These are phyloP conservation scores for Erythrocercus mccallii DNA, from an alignment of 2,113 vertebrate species.

Conservation along the genomic window DNA sequence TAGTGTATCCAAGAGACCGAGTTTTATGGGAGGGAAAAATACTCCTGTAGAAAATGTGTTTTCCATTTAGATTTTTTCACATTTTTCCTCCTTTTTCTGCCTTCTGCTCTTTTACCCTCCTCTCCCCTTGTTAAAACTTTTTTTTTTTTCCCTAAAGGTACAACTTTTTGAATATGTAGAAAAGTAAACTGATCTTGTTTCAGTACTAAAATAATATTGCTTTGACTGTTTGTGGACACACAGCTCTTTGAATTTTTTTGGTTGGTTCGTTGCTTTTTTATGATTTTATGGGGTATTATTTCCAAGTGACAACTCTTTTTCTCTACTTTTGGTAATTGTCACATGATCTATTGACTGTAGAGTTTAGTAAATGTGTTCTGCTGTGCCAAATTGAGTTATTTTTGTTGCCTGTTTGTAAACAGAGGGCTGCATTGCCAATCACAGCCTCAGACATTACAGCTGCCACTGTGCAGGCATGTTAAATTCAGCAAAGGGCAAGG, in stretches of 20 bases:
- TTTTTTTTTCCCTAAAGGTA: background rate
- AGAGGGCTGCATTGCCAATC: background rate
- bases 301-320: background rate
- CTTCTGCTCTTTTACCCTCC: background rate
- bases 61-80: background rate
- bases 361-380: background rate
- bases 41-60: background rate
- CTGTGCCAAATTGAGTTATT: background rate
- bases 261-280: fast-evolving
- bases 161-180: background rate
- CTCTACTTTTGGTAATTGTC: background rate
- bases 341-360: background rate
- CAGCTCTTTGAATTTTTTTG: background rate
- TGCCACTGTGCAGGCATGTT: background rate
- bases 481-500: background rate
- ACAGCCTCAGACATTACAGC: background rate
- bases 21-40: background rate
- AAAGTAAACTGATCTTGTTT: background rate
- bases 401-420: background rate
- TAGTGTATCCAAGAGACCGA: background rate
- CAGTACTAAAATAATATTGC: background rate
- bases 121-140: background rate
- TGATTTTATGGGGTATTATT: background rate
- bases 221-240: background rate
- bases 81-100: background rate